A percentile compares a stretch with the other conserved stretches of the same genome.
phyloP scores from a whole-genome alignment of 1,140 invertebrate genomes.

The Theocolax elegans region DNA sequence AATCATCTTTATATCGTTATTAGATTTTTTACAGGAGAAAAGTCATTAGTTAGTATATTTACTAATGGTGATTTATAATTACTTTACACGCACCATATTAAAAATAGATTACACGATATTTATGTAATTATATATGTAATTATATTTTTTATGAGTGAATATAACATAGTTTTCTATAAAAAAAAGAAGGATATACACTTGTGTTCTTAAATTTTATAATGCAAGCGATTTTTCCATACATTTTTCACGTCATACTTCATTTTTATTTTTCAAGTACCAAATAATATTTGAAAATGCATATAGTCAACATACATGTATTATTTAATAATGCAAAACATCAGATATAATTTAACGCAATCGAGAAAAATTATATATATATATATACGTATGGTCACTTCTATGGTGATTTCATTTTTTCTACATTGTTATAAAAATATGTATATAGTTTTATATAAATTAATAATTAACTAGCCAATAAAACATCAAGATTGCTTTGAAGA shows the following conservation, averaged over 20 bases:
- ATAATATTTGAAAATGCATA: constrained; percentile 48
- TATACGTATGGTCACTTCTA: no score
- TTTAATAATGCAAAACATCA: constrained; percentile 54
- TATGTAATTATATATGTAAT: constrained; percentile 38
- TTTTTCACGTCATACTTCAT: constrained; percentile 2
- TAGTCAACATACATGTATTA: constrained; percentile 51
- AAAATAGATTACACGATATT: constrained; percentile 28
- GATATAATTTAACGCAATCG: constrained; percentile 49
- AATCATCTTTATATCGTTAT: constrained; percentile 26
- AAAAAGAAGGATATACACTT: constrained; percentile 36
- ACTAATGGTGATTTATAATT: constrained; percentile 22
- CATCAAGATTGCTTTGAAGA: constrained; percentile 51
- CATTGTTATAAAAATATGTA: constrained; percentile 41
- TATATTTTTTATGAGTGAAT: constrained; percentile 44
- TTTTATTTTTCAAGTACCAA: constrained; percentile 44
- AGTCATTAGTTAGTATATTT: constrained; percentile 3
- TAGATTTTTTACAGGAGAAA: constrained; percentile 32
- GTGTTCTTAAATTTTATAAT: constrained; percentile 8
- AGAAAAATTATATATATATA: constrained; percentile 49
- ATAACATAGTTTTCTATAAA: constrained; percentile 39
- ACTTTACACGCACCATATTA: constrained; percentile 12
- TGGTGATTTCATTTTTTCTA: constrained; percentile 56
- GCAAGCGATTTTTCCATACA: constrained; percentile 2
- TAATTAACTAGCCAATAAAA: constrained; percentile 49
- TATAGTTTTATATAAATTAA: constrained; percentile 21